Percentiles rank a stretch among this genome's conserved stretches.
Evolutionary conservation across 2,888 invertebrate genomes (phyloP).

Genomic region (Plagiodera versicolora): DNA sequence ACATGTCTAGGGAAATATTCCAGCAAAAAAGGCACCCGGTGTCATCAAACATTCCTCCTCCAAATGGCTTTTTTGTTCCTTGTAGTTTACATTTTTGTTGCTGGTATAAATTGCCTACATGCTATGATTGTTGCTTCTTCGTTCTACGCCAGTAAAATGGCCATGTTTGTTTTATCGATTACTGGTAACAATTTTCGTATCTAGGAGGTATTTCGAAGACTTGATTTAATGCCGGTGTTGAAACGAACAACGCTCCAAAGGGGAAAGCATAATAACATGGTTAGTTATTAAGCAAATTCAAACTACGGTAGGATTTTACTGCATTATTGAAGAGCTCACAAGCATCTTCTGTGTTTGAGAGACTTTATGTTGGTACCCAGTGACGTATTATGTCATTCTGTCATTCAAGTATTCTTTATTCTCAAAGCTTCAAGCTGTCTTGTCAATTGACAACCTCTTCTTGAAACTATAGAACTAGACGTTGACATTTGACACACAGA

Average conservation of each 20-base stretch:
- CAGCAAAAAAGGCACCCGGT: too few relatives aligned
- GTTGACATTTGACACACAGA: too few relatives aligned
- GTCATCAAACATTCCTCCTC: not conserved
- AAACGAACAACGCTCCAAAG: conserved; percentile 30
- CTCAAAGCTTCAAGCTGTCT: too few relatives aligned
- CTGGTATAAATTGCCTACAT: conserved; percentile 42
- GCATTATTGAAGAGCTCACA: conserved; percentile 23
- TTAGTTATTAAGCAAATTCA: conserved; percentile 32
- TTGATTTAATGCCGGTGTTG: conserved; percentile 31
- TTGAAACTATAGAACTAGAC: too few relatives aligned
- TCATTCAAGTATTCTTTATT: too few relatives aligned
- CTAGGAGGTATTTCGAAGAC: conserved; percentile 29
- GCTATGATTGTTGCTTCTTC: conserved; percentile 21
- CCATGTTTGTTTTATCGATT: conserved; percentile 32
- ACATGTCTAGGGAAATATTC: conserved; percentile 49
- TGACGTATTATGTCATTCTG: too few relatives aligned
- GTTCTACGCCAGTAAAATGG: conserved; percentile 22
- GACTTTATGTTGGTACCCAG: too few relatives aligned
- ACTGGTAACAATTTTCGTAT: conserved; percentile 30
- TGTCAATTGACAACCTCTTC: too few relatives aligned
- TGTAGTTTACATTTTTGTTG: conserved; percentile 34
- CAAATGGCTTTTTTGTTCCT: conserved; percentile 31
- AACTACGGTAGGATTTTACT: conserved; percentile 27
- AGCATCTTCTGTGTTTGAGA: not conserved
- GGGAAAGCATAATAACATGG: conserved; percentile 32